These are phyloP conservation scores for Chrysodeixis includens DNA, from an alignment of 2,888 invertebrate species.

Conservation along the genomic window DNA sequence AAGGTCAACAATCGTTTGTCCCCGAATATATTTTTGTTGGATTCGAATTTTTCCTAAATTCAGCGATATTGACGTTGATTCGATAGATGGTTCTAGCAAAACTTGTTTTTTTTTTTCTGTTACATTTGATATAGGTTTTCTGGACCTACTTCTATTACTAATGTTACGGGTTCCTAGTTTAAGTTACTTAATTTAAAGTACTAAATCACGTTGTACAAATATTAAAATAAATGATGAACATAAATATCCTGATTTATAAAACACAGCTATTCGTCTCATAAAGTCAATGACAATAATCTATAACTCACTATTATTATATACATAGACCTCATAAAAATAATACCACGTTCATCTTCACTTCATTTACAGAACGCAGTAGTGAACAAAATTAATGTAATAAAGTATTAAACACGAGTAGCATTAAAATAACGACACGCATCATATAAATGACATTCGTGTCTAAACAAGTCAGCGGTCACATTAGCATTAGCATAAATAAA, in stretches of 20 bases:
- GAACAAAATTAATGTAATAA: slow-evolving; percentile 56
- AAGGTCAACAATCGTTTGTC: slow-evolving; percentile 83
- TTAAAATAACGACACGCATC: slow-evolving; percentile 73
- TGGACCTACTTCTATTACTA: not conserved
- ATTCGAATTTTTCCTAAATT: slow-evolving; percentile 49
- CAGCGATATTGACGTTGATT: slow-evolving; percentile 41
- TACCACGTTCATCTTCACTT: slow-evolving; percentile 53
- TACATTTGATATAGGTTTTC: not conserved
- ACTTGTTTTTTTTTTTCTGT: slow-evolving; percentile 10
- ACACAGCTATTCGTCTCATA: not conserved
- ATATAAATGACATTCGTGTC: slow-evolving; percentile 73
- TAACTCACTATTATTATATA: slow-evolving; percentile 27
- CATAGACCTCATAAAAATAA: slow-evolving; percentile 48
- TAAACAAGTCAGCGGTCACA: slow-evolving; percentile 67
- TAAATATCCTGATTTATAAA: not conserved
- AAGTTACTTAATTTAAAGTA: not conserved
- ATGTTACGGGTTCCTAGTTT: not conserved
- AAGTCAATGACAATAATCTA: slow-evolving; percentile 12
- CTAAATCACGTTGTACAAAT: not conserved
- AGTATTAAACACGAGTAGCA: slow-evolving; percentile 63
- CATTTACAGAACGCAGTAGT: slow-evolving; percentile 49
- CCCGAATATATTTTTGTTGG: slow-evolving; percentile 70
- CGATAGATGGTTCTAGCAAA: not conserved
- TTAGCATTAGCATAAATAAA: slow-evolving; percentile 72
- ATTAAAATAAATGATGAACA: not conserved